phyloP scores from a whole-genome alignment of 2,888 invertebrate genomes.

The Rotaria sp. region DNA sequence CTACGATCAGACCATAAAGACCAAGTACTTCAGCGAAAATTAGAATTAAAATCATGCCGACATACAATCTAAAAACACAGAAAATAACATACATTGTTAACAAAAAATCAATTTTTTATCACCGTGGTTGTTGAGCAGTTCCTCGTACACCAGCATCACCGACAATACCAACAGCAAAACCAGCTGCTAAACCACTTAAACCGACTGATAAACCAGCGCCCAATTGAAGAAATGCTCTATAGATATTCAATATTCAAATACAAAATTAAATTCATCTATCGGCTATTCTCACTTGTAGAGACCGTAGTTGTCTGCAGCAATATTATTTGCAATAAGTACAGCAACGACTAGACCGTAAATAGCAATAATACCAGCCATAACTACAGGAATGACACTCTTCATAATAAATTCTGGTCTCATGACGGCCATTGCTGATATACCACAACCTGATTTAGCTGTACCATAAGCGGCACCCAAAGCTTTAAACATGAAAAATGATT shows the following conservation, averaged over 20 bases:
- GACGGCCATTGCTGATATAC: conserved; percentile 99
- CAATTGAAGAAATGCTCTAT: conserved; percentile 56
- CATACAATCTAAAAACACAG: conserved; percentile 67
- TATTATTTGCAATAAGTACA: conserved; percentile 84
- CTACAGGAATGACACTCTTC: conserved; percentile 98
- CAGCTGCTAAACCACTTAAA: conserved; percentile 91
- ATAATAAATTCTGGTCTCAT: conserved; percentile 99
- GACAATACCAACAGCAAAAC: conserved; percentile 98
- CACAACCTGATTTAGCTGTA: conserved; percentile 97
- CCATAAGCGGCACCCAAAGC: conserved; percentile 96
- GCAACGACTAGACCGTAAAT: conserved; percentile 99
- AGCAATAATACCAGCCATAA: conserved; percentile 83
- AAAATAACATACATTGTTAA: too few relatives aligned
- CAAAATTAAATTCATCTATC: conserved; percentile 9
- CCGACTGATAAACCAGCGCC: conserved; percentile 95
- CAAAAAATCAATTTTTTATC: neutral
- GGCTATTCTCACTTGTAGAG: conserved; percentile 31
- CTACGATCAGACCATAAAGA: conserved; percentile 99
- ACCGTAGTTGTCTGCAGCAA: conserved; percentile 66
- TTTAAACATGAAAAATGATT: neutral
- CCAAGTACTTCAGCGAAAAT: conserved; percentile 99
- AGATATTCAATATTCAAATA: conserved; percentile 35
- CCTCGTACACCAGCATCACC: conserved; percentile 98
- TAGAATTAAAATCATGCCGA: conserved; percentile 99
- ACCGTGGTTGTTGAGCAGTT: conserved; percentile 93